phyloP scores from a whole-genome alignment of 2,797 vertebrate species.

The Channa striata region DNA sequence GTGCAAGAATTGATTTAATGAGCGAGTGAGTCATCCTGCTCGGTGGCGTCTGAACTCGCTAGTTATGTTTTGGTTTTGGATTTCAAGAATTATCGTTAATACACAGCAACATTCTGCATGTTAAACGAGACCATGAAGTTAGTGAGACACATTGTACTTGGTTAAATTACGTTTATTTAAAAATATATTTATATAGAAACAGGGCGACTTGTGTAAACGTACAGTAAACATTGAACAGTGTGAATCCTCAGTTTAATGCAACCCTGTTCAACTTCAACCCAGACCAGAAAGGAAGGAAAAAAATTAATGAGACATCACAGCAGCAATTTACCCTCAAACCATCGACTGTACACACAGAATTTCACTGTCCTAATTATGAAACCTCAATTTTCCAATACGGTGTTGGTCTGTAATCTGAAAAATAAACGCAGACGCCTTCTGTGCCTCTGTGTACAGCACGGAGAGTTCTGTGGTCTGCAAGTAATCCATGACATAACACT shows the following conservation, averaged over 20 bases:
- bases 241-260: conserved; percentile 28
- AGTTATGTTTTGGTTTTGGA: neutral
- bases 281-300: conserved; percentile 17
- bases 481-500: neutral
- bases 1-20: conserved; percentile 2
- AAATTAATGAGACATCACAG: conserved; percentile 32
- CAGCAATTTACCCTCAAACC: conserved; percentile 49
- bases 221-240: conserved; percentile 43
- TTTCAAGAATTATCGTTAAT: neutral
- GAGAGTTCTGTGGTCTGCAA: neutral
- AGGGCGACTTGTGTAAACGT: conserved; percentile 54
- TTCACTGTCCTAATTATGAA: neutral
- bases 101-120: neutral
- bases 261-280: conserved; percentile 41
- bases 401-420: conserved; percentile 1
- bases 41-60: neutral
- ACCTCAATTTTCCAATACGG: conserved; percentile 5
- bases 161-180: conserved; percentile 73
- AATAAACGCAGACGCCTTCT: conserved; percentile 33
- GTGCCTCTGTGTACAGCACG: neutral
- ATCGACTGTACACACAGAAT: conserved; percentile 17
- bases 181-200: conserved; percentile 72
- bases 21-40: conserved; percentile 22
- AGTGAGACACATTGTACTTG: neutral
- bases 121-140: no score